Conservation (phyloP, 2,888 invertebrate genomes). For the Rhopalosiphum nymphaeae region DNA sequence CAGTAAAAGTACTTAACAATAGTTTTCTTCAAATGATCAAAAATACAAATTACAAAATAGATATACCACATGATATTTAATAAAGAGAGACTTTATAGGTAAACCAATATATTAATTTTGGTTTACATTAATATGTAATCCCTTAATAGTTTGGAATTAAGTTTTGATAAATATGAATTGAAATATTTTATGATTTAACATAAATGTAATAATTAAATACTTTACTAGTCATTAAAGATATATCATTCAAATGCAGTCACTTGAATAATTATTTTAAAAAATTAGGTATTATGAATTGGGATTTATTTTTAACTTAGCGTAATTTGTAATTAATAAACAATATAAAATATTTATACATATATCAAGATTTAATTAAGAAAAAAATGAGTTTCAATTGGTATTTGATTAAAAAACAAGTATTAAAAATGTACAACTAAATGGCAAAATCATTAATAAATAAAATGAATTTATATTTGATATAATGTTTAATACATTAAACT, state of each 20-base stretch:
- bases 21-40: not conserved
- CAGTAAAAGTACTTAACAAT: not conserved
- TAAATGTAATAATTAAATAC: not conserved
- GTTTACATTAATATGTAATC: not conserved
- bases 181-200: conserved; percentile 6
- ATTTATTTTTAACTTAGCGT: not conserved
- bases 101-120: not conserved
- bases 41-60: not conserved
- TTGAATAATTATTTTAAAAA: not conserved
- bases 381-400: not conserved
- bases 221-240: not conserved
- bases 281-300: not conserved
- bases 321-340: not conserved
- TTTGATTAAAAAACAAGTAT: not conserved
- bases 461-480: conserved; percentile 20
- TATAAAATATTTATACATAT: not conserved
- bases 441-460: conserved; percentile 17
- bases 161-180: not conserved
- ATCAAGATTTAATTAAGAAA: not conserved
- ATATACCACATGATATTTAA: not conserved
- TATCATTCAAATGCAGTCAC: not conserved
- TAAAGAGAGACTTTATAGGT: not conserved
- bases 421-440: not conserved
- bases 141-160: not conserved
- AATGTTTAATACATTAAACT: not conserved